Percentiles rank a stretch among this genome's conserved stretches.
Conservation (phyloP, 2,113 vertebrate genomes). For the Rhombomys opimus region DNA sequence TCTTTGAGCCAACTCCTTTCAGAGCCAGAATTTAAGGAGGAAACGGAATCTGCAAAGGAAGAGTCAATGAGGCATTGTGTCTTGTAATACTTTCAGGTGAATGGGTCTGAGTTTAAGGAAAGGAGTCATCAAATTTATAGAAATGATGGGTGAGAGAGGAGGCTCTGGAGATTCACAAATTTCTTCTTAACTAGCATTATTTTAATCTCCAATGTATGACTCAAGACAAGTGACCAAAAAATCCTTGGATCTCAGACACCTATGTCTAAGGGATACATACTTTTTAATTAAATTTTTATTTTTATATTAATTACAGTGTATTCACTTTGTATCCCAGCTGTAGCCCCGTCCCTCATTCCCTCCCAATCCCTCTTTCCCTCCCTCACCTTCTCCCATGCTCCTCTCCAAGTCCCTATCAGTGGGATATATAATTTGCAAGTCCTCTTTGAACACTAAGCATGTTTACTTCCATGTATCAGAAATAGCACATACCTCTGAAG, state of each 20-base stretch:
- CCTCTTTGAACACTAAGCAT: not conserved
- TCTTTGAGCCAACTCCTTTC: slow-evolving; percentile 60
- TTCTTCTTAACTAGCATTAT: not conserved
- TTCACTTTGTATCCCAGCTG: too few species aligned
- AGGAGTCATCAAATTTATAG: slow-evolving; percentile 73
- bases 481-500: not conserved
- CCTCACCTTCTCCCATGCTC: too few species aligned
- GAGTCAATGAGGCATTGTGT: slow-evolving; percentile 70
- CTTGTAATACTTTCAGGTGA: slow-evolving; percentile 78
- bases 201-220: not conserved
- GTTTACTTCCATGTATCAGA: not conserved
- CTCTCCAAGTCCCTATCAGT: too few species aligned
- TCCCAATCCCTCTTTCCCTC: too few species aligned
- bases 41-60: slow-evolving; percentile 72
- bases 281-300: not conserved
- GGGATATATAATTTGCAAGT: not conserved
- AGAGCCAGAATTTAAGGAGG: slow-evolving; percentile 66
- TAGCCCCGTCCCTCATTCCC: too few species aligned
- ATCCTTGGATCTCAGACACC: not conserved
- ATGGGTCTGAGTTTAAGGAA: slow-evolving; percentile 79
- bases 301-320: too few species aligned
- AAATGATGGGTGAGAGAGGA: not conserved
- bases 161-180: not conserved
- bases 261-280: slow-evolving; percentile 2
- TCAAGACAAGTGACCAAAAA: not conserved